These are phyloP conservation scores for Globodera rostochiensis DNA, from an alignment of 1,140 invertebrate genomes.

Conservation along the genomic window DNA sequence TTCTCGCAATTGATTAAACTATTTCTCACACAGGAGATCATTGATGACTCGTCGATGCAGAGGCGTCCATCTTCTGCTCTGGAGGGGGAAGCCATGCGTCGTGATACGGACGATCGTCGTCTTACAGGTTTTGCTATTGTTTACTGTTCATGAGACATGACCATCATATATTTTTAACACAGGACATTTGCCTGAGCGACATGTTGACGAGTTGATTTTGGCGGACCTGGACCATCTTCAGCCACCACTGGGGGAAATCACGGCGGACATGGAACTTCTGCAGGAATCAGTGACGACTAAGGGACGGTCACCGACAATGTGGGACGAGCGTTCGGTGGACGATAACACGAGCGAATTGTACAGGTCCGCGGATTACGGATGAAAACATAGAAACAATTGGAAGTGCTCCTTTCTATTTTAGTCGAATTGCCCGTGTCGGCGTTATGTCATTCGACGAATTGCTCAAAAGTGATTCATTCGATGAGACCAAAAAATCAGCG, in stretches of 20 bases:
- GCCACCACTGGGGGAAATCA: not conserved
- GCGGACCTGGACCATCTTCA: not conserved
- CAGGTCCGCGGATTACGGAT: not conserved
- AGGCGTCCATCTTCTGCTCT: too few relatives aligned
- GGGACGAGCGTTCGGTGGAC: not conserved
- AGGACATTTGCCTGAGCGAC: not conserved
- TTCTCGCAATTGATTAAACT: too few relatives aligned
- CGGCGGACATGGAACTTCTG: not conserved
- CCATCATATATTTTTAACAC: too few relatives aligned
- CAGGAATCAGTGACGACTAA: not conserved
- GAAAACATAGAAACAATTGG: not conserved
- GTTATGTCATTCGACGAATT: not conserved
- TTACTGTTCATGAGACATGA: too few relatives aligned
- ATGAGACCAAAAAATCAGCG: not conserved
- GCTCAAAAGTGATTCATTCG: slow-evolving; percentile 8
- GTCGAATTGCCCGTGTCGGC: too few relatives aligned
- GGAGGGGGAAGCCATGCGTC: too few relatives aligned
- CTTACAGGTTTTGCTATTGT: too few relatives aligned
- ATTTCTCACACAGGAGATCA: too few relatives aligned
- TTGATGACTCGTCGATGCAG: too few relatives aligned
- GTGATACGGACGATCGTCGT: too few relatives aligned
- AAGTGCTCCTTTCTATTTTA: not conserved
- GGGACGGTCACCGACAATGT: not conserved
- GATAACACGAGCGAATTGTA: not conserved
- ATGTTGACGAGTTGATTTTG: too few relatives aligned